Percentiles rank a stretch among this genome's conserved stretches.
Evolutionary conservation across 2,888 invertebrate species (phyloP).

Genomic region (Parelbella ahira): DNA sequence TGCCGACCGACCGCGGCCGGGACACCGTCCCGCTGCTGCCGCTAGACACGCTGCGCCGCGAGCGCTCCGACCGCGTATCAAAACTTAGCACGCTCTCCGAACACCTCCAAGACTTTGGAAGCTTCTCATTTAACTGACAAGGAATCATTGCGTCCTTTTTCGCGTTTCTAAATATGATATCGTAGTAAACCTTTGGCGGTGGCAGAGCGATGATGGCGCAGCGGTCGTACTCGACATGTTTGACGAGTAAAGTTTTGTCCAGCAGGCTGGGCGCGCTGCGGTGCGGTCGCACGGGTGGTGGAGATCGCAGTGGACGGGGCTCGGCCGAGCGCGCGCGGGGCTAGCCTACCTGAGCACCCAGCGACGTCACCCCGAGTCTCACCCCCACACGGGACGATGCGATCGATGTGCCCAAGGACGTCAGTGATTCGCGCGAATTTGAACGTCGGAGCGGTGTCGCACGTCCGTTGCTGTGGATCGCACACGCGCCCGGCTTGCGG

Average conservation of each 20-base stretch:
- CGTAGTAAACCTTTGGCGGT: constrained; percentile 65
- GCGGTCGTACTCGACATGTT: constrained; percentile 64
- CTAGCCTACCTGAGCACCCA: constrained; percentile 84
- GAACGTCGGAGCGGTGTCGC: constrained; percentile 83
- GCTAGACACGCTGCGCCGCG: constrained; percentile 49
- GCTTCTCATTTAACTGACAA: constrained; percentile 60
- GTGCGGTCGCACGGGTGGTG: constrained; percentile 51
- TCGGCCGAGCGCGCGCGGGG: constrained; percentile 76
- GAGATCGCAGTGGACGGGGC: constrained; percentile 48
- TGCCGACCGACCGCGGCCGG: constrained; percentile 42
- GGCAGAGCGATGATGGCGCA: constrained; percentile 74
- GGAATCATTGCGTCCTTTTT: constrained; percentile 52
- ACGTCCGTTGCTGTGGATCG: constrained; percentile 82
- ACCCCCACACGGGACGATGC: constrained; percentile 84
- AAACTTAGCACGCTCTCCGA: constrained; percentile 66
- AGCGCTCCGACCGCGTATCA: constrained; percentile 49
- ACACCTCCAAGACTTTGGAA: constrained; percentile 69
- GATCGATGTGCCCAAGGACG: constrained; percentile 82
- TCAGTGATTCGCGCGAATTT: constrained; percentile 93
- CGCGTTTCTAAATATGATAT: constrained; percentile 54
- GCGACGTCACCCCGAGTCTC: constrained; percentile 87
- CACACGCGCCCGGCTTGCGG: constrained; percentile 82
- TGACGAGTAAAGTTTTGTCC: constrained; percentile 68
- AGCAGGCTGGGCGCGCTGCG: constrained; percentile 62
- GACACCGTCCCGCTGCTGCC: constrained; percentile 37